Evolutionary conservation across 2,888 invertebrate genomes (phyloP), one percentile per base, ranked within the genome.

Genomic region (Stramonita haemastoma): DNA sequence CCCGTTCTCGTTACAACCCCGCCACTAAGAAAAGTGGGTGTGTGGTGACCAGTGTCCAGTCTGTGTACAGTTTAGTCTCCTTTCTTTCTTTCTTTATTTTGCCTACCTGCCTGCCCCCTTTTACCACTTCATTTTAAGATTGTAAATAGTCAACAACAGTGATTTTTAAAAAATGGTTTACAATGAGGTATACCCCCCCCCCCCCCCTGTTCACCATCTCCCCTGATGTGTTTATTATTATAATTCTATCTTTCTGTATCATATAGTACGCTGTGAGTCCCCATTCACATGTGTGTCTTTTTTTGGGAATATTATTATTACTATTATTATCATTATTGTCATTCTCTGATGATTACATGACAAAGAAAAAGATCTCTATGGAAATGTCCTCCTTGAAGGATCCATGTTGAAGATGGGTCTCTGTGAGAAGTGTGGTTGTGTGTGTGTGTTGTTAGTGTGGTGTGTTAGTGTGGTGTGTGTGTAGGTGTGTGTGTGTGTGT

Each of bases 361-460:
- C 46, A 46, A 46, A 46, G 8, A 46, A 46, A 46, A 46, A 73
- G 73, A 73, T 73, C 73, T 73, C 73, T 73, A 73, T 73, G 73
- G n/a, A n/a, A 73, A n/a, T 73, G 73, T 73, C n/a, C n/a, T 73
- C 73, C n/a, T n/a, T 73, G 26, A 73, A n/a, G 46, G 46, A 46
- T 46, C 46, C 46, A 46, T 46, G 46, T 46, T 46, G 46, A 46
- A 46, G 46, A 46, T 46, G 46, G 46, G 46, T 46, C 46, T n/a
- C n/a, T n/a, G n/a, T n/a, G n/a, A n/a, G n/a, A n/a, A 46, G 77
- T 77, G 77, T 26, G 77, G 11, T n/a, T 77, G 77, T 77, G 77
- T 29, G 77, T 77, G 77, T 0, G 29, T 8, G 8, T 2, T 5
- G 46, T 8, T 46, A 2, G 46, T 2, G 46, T 46, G 46, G 4